Base-by-base conservation (phyloP, 1,140 invertebrate species). In the Stegodyphus dumicola region DNA sequence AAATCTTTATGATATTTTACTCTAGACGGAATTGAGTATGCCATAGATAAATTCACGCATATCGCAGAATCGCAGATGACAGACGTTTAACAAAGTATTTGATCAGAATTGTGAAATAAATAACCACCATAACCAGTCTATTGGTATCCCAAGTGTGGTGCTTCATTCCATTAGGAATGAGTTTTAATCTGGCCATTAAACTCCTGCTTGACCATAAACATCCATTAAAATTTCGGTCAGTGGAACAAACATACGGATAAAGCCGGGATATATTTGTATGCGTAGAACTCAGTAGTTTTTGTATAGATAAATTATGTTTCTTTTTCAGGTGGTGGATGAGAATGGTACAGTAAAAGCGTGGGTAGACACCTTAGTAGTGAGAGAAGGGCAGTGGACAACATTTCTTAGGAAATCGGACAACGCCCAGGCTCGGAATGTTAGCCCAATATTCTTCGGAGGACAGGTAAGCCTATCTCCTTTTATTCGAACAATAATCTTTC, bases 271-370 rank as follows among this genome's bases (percentile, higher is more conserved):
- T 60, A 60, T 60, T 60, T 60, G 1, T 10, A 10, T 15, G 15
- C 9, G 15, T 2, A 10, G 9, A 10, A 10, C 56, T 60, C 56
- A 60, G 9, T 60, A 15, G 9, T 60, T 10, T 60, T 60, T 10
- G 9, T 10, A 60, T 9, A 10, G 15, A 60, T 60, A 15, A 60
- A 60, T 9, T 10, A 60, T 10, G 9, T 15, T 5, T 67, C 7
- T 67, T n/a, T 86, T 78, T 0, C 64, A 86, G 85, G 77, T 86
- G 6, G 85, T 86, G 18, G 85, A 86, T 49, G 85, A 80, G 15
- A 52, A 80, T 6, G 85, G 85, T 6, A 80, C 65, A 2, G 60
- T 80, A 2, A 86, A 86, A 48, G 85, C 85, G 5, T 86, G 85
- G 85, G 85, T 80, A 9, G 85, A 86, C 11, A 86, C 77, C 9